phyloP scores from a whole-genome alignment of 2,797 vertebrate genomes.

The Hoplostethus atlanticus region DNA sequence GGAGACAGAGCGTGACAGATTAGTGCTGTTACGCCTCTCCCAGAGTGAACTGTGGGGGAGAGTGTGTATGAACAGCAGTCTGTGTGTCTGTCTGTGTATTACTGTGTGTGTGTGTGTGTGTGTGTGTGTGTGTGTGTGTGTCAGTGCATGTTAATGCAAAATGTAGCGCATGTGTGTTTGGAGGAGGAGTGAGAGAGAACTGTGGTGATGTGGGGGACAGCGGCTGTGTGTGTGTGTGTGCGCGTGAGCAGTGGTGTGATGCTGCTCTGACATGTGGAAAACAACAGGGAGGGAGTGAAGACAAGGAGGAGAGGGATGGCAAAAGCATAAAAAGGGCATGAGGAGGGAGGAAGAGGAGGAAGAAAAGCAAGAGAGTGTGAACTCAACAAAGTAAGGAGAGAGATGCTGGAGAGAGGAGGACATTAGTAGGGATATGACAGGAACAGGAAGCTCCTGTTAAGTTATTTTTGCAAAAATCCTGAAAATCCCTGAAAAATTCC shows the following conservation, averaged over 20 bases:
- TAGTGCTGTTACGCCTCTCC: conserved; percentile 68
- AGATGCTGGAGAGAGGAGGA: too few relatives aligned
- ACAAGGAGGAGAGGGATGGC: neutral
- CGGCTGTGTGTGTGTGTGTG: neutral
- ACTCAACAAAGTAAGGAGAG: neutral
- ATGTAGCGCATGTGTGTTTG: conserved; percentile 1
- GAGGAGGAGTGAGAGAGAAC: too few relatives aligned
- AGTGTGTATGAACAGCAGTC: conserved; percentile 40
- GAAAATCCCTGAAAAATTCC: too few relatives aligned
- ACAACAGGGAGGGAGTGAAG: conserved; percentile 26
- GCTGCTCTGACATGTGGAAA: conserved; percentile 33
- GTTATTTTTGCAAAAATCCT: too few relatives aligned
- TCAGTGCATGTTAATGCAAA: conserved; percentile 3
- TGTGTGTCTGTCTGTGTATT: conserved; percentile 30
- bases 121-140: conserved; percentile 9
- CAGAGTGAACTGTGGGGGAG: conserved; percentile 45
- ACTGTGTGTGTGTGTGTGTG: conserved; percentile 1
- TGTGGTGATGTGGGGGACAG: neutral
- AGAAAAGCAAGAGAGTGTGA: neutral
- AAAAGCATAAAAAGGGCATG: neutral
- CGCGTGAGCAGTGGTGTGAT: neutral
- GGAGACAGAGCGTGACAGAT: conserved; percentile 77
- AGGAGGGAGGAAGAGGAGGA: neutral
- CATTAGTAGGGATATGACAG: neutral
- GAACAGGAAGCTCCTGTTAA: neutral